Percentiles rank a stretch among this genome's conserved stretches.
These are phyloP conservation scores for Dendrolimus houi DNA, from an alignment of 2,888 invertebrate species.

Conservation along the genomic window DNA sequence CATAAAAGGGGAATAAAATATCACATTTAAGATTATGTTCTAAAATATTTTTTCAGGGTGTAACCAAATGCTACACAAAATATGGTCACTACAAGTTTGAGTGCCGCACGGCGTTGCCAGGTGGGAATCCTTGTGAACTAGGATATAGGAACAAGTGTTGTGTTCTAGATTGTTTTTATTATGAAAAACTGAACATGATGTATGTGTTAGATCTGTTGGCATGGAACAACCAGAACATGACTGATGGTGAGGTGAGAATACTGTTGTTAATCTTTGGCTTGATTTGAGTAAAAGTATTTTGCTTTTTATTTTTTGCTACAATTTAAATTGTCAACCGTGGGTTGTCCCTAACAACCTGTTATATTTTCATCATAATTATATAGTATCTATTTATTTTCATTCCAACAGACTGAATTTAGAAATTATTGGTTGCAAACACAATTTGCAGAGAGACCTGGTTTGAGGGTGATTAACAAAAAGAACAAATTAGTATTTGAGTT, in stretches of 20 bases:
- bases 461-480: conserved; percentile 35
- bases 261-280: neutral
- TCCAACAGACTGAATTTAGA: conserved; percentile 84
- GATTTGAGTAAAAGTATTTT: no score
- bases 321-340: no score
- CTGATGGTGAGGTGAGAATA: conserved; percentile 82
- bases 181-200: conserved; percentile 75
- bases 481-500: conserved; percentile 66
- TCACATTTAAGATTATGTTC: no score
- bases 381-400: conserved; percentile 13
- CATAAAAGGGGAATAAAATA: no score
- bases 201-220: conserved; percentile 89
- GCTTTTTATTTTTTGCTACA: no score
- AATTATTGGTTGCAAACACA: conserved; percentile 89
- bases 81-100: conserved; percentile 74
- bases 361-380: neutral
- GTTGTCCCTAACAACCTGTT: no score
- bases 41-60: conserved; percentile 69
- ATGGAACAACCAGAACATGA: conserved; percentile 85
- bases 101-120: conserved; percentile 83
- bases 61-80: conserved; percentile 82
- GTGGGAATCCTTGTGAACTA: conserved; percentile 68
- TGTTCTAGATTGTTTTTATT: conserved; percentile 90
- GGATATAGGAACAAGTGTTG: conserved; percentile 64
- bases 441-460: conserved; percentile 78